These are phyloP conservation scores for Acanthacorydalis orientalis DNA, from an alignment of 2,888 invertebrate genomes.

Conservation along the genomic window DNA sequence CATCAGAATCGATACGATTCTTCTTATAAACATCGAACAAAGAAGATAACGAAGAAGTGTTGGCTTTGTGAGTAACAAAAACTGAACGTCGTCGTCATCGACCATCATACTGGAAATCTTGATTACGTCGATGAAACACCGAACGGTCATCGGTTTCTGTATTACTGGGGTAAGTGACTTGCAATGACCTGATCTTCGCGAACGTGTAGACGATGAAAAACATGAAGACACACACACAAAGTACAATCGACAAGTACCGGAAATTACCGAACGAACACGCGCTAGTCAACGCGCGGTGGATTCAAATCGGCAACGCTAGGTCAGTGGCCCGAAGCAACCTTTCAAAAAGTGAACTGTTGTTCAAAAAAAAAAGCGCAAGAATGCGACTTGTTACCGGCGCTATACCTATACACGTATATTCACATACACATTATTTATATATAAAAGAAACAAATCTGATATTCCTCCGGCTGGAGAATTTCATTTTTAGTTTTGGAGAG, in stretches of 20 bases:
- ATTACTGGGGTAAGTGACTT: conserved; percentile 47
- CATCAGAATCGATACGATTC: no score
- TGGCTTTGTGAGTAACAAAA: neutral
- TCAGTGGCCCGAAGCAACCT: conserved; percentile 28
- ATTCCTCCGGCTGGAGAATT: no score
- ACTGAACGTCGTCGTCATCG: neutral
- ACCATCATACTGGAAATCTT: neutral
- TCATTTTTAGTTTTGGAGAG: no score
- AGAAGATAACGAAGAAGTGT: neutral
- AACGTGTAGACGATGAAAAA: conserved; percentile 19
- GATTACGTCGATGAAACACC: neutral
- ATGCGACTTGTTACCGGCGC: no score
- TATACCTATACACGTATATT: no score
- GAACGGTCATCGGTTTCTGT: conserved; percentile 20
- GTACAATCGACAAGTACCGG: conserved; percentile 18
- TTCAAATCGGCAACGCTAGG: conserved; percentile 15
- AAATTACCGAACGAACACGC: conserved; percentile 17
- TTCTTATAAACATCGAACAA: no score
- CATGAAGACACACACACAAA: conserved; percentile 7
- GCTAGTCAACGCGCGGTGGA: conserved; percentile 10
- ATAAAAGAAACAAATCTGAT: no score
- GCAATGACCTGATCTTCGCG: conserved; percentile 35
- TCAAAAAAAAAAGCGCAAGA: no score
- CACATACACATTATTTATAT: no score
- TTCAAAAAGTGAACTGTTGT: conserved; percentile 11